These are phyloP conservation scores for Drosophila aldrichi DNA, from an alignment of 2,888 invertebrate species.

Conservation along the genomic window DNA sequence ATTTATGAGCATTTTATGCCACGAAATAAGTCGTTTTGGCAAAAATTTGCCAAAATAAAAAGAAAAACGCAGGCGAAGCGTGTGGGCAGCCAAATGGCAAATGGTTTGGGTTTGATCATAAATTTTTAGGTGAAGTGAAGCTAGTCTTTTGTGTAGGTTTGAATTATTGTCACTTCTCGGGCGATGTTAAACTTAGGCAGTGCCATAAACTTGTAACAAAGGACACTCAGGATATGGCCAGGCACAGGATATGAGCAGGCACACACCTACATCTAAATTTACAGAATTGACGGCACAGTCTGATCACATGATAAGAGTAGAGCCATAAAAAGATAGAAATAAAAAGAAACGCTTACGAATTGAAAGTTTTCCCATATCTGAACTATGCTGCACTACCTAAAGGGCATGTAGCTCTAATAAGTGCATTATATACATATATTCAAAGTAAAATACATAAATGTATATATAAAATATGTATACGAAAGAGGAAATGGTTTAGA, in stretches of 20 bases:
- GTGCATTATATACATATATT: neutral
- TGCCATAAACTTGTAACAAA: constrained; percentile 57
- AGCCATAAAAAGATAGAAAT: constrained; percentile 54
- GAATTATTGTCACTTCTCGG: constrained; percentile 72
- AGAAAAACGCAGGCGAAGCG: constrained; percentile 13
- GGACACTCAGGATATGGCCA: constrained; percentile 39
- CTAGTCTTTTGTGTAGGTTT: constrained; percentile 68
- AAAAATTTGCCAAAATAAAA: constrained; percentile 28
- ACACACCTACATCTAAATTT: constrained; percentile 9
- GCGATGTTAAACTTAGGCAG: constrained; percentile 48
- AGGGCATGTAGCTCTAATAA: constrained; percentile 5
- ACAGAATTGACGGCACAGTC: constrained; percentile 25
- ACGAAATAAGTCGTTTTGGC: constrained; percentile 60
- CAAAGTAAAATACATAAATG: neutral
- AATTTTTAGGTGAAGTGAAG: constrained; percentile 71
- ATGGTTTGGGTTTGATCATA: constrained; percentile 45
- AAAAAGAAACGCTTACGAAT: constrained; percentile 66
- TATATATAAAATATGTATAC: neutral
- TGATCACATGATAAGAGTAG: constrained; percentile 31
- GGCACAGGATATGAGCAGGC: constrained; percentile 24
- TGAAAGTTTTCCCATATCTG: constrained; percentile 63
- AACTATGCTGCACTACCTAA: constrained; percentile 49
- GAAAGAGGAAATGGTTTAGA: neutral
- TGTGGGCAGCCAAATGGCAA: constrained; percentile 28
- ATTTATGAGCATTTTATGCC: constrained; percentile 70